These are phyloP conservation scores for Morone chrysops DNA, from an alignment of 2,113 vertebrate genomes.

Conservation along the genomic window DNA sequence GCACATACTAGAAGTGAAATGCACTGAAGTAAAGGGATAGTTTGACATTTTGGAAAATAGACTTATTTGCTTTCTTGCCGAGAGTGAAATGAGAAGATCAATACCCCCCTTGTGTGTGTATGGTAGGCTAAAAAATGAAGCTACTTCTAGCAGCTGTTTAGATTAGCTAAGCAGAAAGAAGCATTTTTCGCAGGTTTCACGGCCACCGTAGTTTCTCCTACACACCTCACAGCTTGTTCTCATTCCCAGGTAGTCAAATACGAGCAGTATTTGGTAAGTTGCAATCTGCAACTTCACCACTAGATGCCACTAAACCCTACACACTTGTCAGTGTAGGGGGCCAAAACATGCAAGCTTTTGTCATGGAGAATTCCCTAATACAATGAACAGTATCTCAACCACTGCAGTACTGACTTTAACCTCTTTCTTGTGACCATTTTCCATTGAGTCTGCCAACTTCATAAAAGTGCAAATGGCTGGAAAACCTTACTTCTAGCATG, in stretches of 20 bases:
- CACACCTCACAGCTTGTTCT: no score
- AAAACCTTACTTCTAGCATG: not conserved
- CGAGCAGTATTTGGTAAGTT: no score
- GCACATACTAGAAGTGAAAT: not conserved
- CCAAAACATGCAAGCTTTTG: not conserved
- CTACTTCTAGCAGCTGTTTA: no score
- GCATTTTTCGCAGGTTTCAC: no score
- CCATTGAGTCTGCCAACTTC: not conserved
- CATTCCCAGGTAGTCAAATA: no score
- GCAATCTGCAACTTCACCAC: no score
- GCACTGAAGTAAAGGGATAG: not conserved
- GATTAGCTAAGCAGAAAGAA: no score
- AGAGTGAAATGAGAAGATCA: not conserved
- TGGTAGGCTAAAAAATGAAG: not conserved
- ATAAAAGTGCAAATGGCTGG: slow-evolving; percentile 3
- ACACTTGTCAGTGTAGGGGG: not conserved
- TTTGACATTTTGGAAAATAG: not conserved
- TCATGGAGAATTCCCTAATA: not conserved
- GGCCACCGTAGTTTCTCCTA: no score
- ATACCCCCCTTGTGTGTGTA: not conserved
- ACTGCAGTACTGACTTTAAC: not conserved
- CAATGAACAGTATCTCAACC: not conserved
- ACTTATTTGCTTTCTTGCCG: not conserved
- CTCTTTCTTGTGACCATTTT: not conserved
- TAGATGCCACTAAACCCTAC: no score